These are phyloP conservation scores for Atta texana DNA, from an alignment of 1,140 invertebrate species.

Conservation along the genomic window DNA sequence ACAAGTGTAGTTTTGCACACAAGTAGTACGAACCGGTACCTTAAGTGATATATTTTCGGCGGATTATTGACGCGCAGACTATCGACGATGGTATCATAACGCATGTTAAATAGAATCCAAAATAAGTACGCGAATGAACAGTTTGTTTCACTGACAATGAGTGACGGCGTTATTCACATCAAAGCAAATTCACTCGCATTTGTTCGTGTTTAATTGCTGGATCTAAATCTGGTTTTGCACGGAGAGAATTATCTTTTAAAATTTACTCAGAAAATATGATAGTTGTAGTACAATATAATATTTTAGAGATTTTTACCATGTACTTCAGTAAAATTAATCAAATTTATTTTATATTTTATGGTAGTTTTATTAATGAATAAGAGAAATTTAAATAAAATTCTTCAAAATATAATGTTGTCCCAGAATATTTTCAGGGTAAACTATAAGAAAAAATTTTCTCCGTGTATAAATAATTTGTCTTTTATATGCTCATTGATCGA, in stretches of 20 bases:
- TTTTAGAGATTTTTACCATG: no score
- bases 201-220: neutral
- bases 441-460: no score
- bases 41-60: slow-evolving; percentile 22
- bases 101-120: neutral
- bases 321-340: no score
- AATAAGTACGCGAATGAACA: neutral
- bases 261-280: no score
- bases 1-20: neutral
- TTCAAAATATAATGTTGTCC: no score
- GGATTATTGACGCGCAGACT: slow-evolving; percentile 23
- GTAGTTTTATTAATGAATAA: no score
- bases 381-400: no score
- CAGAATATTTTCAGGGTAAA: no score
- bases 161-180: neutral
- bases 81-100: neutral
- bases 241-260: no score
- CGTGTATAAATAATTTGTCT: no score
- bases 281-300: no score
- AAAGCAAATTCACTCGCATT: neutral
- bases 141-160: neutral
- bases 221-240: neutral
- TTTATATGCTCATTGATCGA: neutral
- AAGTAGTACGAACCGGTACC: neutral
- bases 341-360: no score